Evolutionary conservation across 2,113 vertebrate species (phyloP), one percentile per base, ranked within the genome.

Genomic region (Cinclus mexicanus): DNA sequence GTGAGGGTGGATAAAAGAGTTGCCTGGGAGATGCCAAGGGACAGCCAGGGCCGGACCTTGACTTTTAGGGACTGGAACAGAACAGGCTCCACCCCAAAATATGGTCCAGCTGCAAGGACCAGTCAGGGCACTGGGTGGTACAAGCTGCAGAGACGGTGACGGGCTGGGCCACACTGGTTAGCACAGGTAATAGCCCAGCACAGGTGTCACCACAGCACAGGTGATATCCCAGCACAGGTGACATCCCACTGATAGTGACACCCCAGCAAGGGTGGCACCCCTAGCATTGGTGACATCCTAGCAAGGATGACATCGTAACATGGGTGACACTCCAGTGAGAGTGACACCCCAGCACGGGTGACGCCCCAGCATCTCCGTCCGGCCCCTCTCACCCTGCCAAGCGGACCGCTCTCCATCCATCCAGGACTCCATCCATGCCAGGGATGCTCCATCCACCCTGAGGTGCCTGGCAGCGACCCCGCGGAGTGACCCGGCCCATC

Each of bases 71-170:
- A 39, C 59, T 6, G 76, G 67, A 14, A 65, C 59, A 16, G 59
- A 22, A 31, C 31, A 4, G 67, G 68, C 14, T 26, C 25, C 50
- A 57, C 11, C 68, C 77, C 41, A 46, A 46, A 44, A n/a, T 1
- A 24, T 1, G 33, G 33, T 11, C 46, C 4, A 2, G 68, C 47
- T 24, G 69, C 10, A 0, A 52, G 59, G 31, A 26, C 0, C 2
- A 0, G 46, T 0, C 0, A 0, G 1, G 61, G 18, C 16, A 6
- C 7, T 0, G 2, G 29, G 31, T 4, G 53, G 41, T 2, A 6
- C 7, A 0, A 1, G 47, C 61, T n/a, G 21, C 37, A 19, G 44
- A 12, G 55, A 14, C 18, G 12, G 61, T 2, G 47, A 10, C 2
- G 9, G 55, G 49, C 39, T 63, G 47, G 52, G 56, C 6, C 42